Evolutionary conservation across 2,113 vertebrate genomes (phyloP), one percentile per base, ranked within the genome.

Genomic region (Alectura lathami): DNA sequence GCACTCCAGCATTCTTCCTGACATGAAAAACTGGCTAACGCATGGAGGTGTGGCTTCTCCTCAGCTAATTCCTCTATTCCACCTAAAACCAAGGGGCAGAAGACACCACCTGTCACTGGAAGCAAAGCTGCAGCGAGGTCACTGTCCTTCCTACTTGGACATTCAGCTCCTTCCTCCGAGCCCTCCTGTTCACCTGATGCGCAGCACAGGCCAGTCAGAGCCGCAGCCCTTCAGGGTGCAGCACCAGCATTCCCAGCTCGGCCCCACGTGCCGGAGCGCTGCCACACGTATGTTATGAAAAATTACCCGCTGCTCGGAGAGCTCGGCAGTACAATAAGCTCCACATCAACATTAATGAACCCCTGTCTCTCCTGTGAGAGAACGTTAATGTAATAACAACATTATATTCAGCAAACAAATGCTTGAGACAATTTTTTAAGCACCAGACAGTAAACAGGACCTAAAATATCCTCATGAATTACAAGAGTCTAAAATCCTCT

Each of bases 381-480:
- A 74, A 78, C 69, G 76, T 86, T 91, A 84, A 89, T 91, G 82
- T 68, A 95, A 97, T 95, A 95, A 97, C 85, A 86, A 95, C 76
- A 45, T 97, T 96, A 93, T 74, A 89, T 72, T 95, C 78, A 6
- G 93, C 83, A 96, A 96, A 96, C 94, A 94, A 97, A 95, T 75
- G 89, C 83, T 88, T 24, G 80, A 93, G 93, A 96, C 93, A 48
- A 67, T 95, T 96, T 95, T 75, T 96, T 96, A 95, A 95, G 88
- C 83, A 26, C 73, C 88, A 93, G 87, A 68, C 93, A 97, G 97
- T 96, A 96, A 96, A 96, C 90, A 91, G 95, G 92, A 77, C 94
- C 69, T 95, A 93, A 95, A 96, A 93, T 93, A 87, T 92, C 97
- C 95, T 93, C 94, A 86, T 96, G 94, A 94, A 96, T 91, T 96